A percentile compares a stretch with the other conserved stretches of the same genome.
Evolutionary conservation across 2,797 vertebrate genomes (phyloP).

Genomic region (Tinamus major): DNA sequence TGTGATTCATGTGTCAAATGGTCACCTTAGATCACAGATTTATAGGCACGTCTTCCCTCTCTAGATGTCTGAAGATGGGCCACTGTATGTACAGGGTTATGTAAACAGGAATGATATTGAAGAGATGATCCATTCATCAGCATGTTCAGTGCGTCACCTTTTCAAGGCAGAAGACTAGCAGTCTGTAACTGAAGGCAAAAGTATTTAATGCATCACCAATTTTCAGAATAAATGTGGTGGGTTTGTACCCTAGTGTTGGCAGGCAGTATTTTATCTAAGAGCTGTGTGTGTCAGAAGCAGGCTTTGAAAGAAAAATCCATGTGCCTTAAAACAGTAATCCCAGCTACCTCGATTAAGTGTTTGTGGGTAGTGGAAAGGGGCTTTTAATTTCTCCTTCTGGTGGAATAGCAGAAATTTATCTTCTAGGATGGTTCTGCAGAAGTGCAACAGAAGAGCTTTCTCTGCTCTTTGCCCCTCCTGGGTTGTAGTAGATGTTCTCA

Average conservation of each 20-base stretch:
- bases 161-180: conserved; percentile 14
- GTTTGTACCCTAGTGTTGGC: not conserved
- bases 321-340: conserved; percentile 52
- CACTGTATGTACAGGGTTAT: not conserved
- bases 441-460: not conserved
- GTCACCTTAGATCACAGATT: not conserved
- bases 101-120: conserved; percentile 13
- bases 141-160: conserved; percentile 24
- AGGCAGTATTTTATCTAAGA: not conserved
- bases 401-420: not conserved
- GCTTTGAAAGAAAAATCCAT: conserved; percentile 52
- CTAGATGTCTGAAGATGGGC: not conserved
- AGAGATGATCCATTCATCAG: conserved; percentile 33
- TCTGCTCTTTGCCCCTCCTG: not conserved
- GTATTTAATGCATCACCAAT: not conserved
- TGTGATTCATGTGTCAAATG: not conserved
- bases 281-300: conserved; percentile 26
- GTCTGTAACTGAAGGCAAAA: not conserved
- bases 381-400: not conserved
- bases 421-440: not conserved
- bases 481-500: not conserved
- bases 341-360: not conserved
- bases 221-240: not conserved
- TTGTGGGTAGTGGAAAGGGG: not conserved
- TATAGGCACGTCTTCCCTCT: not conserved